These are phyloP conservation scores for Forbesichthys papilliferus DNA, from an alignment of 2,113 vertebrate species.

Conservation along the genomic window DNA sequence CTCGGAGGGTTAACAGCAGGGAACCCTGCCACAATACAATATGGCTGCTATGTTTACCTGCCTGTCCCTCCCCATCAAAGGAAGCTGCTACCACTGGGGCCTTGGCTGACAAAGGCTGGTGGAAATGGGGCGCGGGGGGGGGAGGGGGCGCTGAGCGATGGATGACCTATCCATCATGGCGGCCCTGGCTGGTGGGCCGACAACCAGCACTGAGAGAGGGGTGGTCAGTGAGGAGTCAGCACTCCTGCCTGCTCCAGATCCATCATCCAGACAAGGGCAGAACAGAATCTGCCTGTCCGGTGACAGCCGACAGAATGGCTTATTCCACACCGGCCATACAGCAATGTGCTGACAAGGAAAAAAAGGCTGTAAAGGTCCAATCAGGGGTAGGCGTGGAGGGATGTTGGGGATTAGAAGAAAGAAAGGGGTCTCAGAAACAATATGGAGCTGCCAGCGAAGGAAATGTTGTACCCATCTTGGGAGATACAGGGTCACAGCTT, in stretches of 20 bases:
- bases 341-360: conserved; percentile 67
- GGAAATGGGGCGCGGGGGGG: conserved; percentile 9
- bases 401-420: conserved; percentile 41
- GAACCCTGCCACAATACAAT: conserved; percentile 71
- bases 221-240: conserved; percentile 74
- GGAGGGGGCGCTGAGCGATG: conserved; percentile 56
- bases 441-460: not conserved
- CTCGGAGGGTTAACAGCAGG: conserved; percentile 61
- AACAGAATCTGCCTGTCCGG: conserved; percentile 59
- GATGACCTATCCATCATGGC: conserved; percentile 70
- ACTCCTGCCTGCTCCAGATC: conserved; percentile 71
- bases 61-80: conserved; percentile 62
- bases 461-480: conserved; percentile 16
- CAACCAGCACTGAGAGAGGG: conserved; percentile 65
- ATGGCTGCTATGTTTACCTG: conserved; percentile 65
- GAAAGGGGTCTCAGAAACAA: conserved; percentile 8
- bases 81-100: conserved; percentile 46
- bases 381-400: conserved; percentile 37
- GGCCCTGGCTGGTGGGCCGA: conserved; percentile 62
- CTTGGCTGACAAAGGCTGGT: conserved; percentile 69
- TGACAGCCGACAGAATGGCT: conserved; percentile 65
- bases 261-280: conserved; percentile 72
- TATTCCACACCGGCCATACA: conserved; percentile 59
- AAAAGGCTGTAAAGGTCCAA: conserved; percentile 40
- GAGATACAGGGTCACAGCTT: not conserved